Conservation (phyloP, 37 sponge, comb jelly and placozoan genomes). For the Halichondria panicea region DNA sequence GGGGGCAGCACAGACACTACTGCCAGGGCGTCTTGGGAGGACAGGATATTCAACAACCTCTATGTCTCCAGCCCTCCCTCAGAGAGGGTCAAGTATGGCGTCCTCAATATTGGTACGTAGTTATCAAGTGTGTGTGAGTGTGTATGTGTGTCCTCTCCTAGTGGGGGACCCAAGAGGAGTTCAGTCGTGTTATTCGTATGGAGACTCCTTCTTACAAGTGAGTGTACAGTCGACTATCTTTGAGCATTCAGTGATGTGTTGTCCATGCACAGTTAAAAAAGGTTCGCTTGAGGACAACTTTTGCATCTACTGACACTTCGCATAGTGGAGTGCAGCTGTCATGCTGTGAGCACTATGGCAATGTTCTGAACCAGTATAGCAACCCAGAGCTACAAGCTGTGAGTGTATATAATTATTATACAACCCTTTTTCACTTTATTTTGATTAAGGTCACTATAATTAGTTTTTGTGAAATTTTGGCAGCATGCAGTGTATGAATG, state of each 20-base stretch:
- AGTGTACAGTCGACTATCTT: background rate
- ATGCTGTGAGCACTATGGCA: conserved; percentile 86
- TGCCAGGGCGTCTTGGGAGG: conserved; percentile 66
- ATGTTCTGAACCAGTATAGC: conserved; percentile 63
- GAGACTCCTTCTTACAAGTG: conserved; percentile 76
- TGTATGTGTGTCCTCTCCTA: conserved; percentile 1
- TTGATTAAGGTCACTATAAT: background rate
- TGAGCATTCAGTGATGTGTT: background rate
- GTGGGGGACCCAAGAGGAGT: conserved; percentile 75
- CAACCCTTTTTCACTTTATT: background rate
- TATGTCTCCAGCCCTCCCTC: conserved; percentile 43
- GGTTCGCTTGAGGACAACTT: conserved; percentile 69
- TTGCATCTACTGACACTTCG: conserved; percentile 71
- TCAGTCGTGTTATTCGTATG: conserved; percentile 56
- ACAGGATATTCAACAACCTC: conserved; percentile 64
- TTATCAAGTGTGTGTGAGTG: background rate
- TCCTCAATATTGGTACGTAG: conserved; percentile 61
- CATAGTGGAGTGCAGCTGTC: conserved; percentile 45
- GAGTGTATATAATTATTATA: conserved; percentile 7
- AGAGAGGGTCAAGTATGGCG: conserved; percentile 78
- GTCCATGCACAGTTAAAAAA: conserved; percentile 57
- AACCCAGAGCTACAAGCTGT: conserved; percentile 73
- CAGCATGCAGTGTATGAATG: no score
- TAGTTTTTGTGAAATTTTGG: background rate
- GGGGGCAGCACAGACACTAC: conserved; percentile 39